A percentile compares a stretch with the other conserved stretches of the same genome.
Evolutionary conservation across 2,797 vertebrate genomes (phyloP).

Genomic region (Acanthornis magna): DNA sequence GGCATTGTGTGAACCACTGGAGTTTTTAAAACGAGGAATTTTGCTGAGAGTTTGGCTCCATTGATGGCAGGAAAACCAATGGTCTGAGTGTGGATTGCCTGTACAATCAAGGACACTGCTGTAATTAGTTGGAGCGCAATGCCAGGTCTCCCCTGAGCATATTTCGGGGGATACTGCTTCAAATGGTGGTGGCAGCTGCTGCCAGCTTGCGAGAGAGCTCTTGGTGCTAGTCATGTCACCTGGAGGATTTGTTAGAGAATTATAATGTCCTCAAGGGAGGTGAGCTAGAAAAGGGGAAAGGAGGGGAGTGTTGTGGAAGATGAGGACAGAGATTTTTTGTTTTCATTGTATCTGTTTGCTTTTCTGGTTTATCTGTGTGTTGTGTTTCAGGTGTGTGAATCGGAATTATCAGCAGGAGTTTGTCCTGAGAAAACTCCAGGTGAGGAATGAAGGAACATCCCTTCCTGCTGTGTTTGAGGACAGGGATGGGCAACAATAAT

Average conservation of each 20-base stretch:
- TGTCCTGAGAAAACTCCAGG: background rate
- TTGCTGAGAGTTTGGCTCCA: background rate
- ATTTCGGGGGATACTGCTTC: background rate
- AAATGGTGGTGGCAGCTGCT: background rate
- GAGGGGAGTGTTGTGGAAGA: background rate
- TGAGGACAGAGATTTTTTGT: background rate
- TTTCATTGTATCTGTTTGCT: background rate
- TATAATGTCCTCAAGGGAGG: background rate
- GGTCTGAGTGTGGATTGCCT: accelerated
- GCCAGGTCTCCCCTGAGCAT: background rate
- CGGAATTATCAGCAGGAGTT: background rate
- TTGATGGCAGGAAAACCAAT: background rate
- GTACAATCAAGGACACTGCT: background rate
- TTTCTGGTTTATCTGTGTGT: background rate
- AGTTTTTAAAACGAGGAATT: background rate
- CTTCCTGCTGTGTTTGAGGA: background rate
- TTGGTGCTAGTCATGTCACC: background rate
- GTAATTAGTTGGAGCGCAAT: background rate
- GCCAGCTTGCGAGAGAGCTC: background rate
- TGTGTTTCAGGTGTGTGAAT: constrained; percentile 3
- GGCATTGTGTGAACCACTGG: background rate
- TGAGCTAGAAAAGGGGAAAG: background rate
- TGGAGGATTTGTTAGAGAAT: background rate
- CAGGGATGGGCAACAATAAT: background rate
- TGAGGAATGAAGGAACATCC: background rate